phyloP scores from a whole-genome alignment of 2,888 invertebrate genomes.

The Labia minor region DNA sequence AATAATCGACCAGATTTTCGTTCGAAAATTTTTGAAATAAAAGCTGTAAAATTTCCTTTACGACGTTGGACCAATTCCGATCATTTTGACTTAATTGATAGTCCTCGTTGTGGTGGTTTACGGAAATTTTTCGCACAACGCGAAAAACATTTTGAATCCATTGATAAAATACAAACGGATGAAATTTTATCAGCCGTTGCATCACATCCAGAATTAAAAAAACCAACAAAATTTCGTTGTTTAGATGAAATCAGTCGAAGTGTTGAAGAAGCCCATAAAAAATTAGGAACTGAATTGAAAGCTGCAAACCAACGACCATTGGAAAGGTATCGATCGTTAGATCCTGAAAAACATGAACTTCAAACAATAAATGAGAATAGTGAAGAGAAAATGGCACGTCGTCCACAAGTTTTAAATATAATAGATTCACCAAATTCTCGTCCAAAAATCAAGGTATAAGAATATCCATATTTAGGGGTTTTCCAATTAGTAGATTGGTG shows the following conservation, averaged over 20 bases:
- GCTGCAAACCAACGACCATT: background rate
- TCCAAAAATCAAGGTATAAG: background rate
- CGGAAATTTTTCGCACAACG: background rate
- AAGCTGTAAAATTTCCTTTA: background rate
- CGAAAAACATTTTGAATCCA: background rate
- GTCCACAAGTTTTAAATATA: slow-evolving; percentile 35
- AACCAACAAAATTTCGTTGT: background rate
- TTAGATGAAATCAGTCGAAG: background rate
- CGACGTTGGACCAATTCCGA: background rate
- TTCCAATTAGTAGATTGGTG: background rate
- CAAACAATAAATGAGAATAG: background rate
- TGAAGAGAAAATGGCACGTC: slow-evolving; percentile 35
- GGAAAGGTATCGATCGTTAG: background rate
- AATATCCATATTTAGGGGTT: background rate
- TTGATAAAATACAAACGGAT: background rate
- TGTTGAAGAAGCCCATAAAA: background rate
- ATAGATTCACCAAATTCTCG: slow-evolving; percentile 29
- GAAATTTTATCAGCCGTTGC: background rate
- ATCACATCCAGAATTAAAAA: background rate
- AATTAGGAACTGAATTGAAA: background rate
- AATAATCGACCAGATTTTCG: slow-evolving; percentile 2
- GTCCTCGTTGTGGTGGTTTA: background rate
- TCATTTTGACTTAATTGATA: background rate
- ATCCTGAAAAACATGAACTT: background rate
- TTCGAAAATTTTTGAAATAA: background rate